phyloP scores from a whole-genome alignment of 2,888 invertebrate species.

The Steinernema carpocapsae region DNA sequence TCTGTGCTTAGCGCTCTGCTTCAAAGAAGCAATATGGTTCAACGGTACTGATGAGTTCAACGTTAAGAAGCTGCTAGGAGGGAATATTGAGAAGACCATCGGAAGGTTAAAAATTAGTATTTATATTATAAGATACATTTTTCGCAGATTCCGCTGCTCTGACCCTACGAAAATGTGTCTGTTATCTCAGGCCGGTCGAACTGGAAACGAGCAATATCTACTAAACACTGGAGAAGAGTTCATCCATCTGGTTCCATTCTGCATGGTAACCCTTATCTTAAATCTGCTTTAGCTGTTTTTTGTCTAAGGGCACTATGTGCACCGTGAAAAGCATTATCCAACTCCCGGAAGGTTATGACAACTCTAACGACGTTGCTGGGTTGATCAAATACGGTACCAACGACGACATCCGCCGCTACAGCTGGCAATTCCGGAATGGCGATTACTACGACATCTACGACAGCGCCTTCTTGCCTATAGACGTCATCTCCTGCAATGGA shows the following conservation, averaged over 20 bases:
- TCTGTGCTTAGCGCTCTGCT: background rate
- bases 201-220: background rate
- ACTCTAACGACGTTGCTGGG: background rate
- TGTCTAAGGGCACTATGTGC: background rate
- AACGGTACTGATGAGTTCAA: background rate
- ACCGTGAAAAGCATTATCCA: slow-evolving; percentile 11
- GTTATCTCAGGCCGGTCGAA: background rate
- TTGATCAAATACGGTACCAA: background rate
- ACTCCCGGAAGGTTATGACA: background rate
- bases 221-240: background rate
- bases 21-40: background rate
- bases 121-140: background rate
- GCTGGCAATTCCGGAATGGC: background rate
- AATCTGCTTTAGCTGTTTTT: background rate
- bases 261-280: background rate
- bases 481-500: slow-evolving; percentile 16
- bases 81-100: background rate
- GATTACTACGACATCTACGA: background rate
- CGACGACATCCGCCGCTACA: background rate
- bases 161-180: slow-evolving; percentile 13
- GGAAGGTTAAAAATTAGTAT: background rate
- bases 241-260: background rate
- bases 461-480: slow-evolving; percentile 4
- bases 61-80: background rate
- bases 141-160: background rate